A percentile compares a stretch with the other conserved stretches of the same genome.
phyloP scores from a whole-genome alignment of 1,140 invertebrate genomes.

The Bombus waltoni region DNA sequence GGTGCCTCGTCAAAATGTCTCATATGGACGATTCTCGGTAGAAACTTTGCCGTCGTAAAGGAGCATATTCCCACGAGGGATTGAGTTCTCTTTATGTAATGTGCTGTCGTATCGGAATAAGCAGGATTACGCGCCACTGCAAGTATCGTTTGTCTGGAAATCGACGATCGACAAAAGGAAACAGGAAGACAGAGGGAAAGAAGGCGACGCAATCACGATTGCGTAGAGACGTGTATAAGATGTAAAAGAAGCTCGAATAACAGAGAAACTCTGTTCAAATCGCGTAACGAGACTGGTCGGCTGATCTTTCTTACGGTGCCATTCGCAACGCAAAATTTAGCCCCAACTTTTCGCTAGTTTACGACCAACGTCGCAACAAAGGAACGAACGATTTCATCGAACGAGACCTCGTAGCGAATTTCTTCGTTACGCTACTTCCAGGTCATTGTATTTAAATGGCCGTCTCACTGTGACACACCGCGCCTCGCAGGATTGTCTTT shows the following conservation, averaged over 20 bases:
- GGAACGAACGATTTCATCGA: neutral
- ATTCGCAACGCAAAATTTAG: neutral
- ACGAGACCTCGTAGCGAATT: neutral
- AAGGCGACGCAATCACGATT: neutral
- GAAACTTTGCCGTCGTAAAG: neutral
- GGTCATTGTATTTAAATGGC: neutral
- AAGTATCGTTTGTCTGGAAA: too few relatives aligned
- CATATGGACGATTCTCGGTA: neutral
- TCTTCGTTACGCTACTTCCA: neutral
- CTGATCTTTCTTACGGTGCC: neutral
- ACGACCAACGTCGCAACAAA: neutral
- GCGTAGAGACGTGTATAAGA: too few relatives aligned
- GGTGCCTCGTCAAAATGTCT: neutral
- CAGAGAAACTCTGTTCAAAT: slow-evolving; percentile 13
- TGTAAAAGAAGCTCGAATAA: slow-evolving; percentile 3
- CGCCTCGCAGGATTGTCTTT: neutral
- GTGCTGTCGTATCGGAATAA: neutral
- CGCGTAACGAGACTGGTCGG: neutral
- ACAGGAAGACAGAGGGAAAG: neutral
- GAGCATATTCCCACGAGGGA: neutral
- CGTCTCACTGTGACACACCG: neutral
- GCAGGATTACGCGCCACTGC: neutral
- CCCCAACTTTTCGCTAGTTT: neutral
- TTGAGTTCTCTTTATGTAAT: slow-evolving; percentile 10
- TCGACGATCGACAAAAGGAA: neutral